Base-by-base conservation (phyloP, 2,888 invertebrate species). In the Hyalella azteca region DNA sequence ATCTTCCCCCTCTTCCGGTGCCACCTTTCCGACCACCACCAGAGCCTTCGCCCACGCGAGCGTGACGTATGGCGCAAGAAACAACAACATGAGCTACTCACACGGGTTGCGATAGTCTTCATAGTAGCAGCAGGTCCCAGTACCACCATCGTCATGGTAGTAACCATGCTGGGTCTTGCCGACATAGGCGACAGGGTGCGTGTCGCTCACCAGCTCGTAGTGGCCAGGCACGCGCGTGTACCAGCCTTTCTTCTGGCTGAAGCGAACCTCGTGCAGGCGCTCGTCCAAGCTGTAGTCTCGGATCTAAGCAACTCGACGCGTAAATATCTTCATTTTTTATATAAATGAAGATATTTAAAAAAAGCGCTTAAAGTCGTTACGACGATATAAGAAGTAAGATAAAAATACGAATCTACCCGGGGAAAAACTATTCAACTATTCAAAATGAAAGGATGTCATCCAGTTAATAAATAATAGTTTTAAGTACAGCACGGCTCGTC, bases 71-170 rank as follows among this genome's bases (percentile, higher is more conserved):
- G 45, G 3, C 26, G 19, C 26, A 54, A 9, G 22, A 13, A 13
- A n/a, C n/a, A n/a, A n/a, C n/a, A n/a, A n/a, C n/a, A n/a, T 13
- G 29, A 39, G 39, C 26, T 29, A 66, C 78, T 29, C 50, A 85
- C 85, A 81, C 19, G 85, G 79, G 45, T 85, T 84, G 26, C 85
- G 73, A 59, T 48, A 84, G 77, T 85, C 85, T 78, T 85, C 82
- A 48, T 78, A 85, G 73, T 85, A 85, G 73, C 85, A 85, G 73
- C 85, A 85, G 19, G 85, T 84, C 32, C 84, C 83, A 15, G 80
- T 77, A 29, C 85, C 85, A 19, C 85, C 85, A 54, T 84, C 85
- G 54, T 85, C 84, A 45, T 85, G 85, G 76, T 84, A 85, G 49
- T 54, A 45, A 29, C 85, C 85, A 59, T 85, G 85, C 59, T 79